Evolutionary conservation across 2,113 vertebrate genomes (phyloP), one percentile per base, ranked within the genome.

Genomic region (Myiagra hebetior): DNA sequence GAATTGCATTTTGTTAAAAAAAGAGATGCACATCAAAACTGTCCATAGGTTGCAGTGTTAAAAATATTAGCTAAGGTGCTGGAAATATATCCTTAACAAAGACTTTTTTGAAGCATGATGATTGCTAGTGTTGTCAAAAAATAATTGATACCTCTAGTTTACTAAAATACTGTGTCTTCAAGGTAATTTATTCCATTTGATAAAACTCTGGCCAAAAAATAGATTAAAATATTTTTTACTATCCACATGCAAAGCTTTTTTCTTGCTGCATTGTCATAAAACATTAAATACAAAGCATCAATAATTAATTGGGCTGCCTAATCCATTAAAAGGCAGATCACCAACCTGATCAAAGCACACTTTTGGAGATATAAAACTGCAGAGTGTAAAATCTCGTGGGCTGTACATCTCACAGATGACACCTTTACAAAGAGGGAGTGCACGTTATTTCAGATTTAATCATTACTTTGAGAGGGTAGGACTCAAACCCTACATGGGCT

Each of bases 231-330:
- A 1, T 73, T 96, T 96, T 96, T 88, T 55, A 81, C 91, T 72
- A 92, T 70, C 26, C 57, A 76, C 50, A 93, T 44, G 8, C 47
- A 64, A 68, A 95, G 31, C 55, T 95, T 94, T 91, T 95, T 59
- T 69, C 69, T 95, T 44, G 24, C 63, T 33, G 78, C 52, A 85
- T 97, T 81, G 64, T 62, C 86, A 98, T 97, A 93, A 97, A 96
- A 96, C 64, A 93, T 95, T 95, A 89, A 93, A 86, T 59, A 92
- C 26, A n/a, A 10, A 50, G 42, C 74, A 95, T 97, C 89, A 96
- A 97, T 97, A 97, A 97, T 97, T 97, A 96, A 97, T 96, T 91
- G 47, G 21, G 33, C 74, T 86, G 85, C 65, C 92, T 94, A 57
- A 93, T 91, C 85, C 80, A 87, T 85, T 73, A 92, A 76, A 97